A percentile compares a stretch with the other conserved stretches of the same genome.
These are phyloP conservation scores for Acheta domesticus DNA, from an alignment of 2,888 invertebrate species.

Conservation along the genomic window DNA sequence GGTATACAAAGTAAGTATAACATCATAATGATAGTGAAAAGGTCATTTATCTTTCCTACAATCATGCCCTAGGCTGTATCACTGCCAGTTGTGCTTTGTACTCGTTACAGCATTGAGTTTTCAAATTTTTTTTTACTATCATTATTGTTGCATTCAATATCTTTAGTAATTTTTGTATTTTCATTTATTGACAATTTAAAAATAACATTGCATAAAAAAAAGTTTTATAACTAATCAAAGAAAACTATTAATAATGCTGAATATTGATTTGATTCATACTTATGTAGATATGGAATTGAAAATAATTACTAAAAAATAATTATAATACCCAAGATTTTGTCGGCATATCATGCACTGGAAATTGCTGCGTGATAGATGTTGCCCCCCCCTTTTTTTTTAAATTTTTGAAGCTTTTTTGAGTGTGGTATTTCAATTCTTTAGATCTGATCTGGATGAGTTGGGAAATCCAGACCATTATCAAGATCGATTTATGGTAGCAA, in stretches of 20 bases:
- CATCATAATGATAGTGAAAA: neutral
- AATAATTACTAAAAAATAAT: too few species aligned
- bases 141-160: neutral
- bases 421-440: conserved; percentile 41
- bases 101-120: neutral
- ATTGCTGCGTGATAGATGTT: too few species aligned
- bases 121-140: neutral
- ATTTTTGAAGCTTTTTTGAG: too few species aligned
- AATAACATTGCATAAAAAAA: too few species aligned
- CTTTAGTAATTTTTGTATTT: neutral
- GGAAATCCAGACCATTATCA: conserved; percentile 61
- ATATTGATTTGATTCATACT: too few species aligned
- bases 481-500: conserved; percentile 63
- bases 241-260: too few species aligned
- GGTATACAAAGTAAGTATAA: conserved; percentile 59
- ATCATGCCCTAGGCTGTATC: neutral
- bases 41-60: neutral
- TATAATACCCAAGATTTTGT: too few species aligned
- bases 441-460: conserved; percentile 76
- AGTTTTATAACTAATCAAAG: too few species aligned
- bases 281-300: too few species aligned
- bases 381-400: too few species aligned
- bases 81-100: neutral
- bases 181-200: neutral
- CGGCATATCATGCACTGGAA: too few species aligned